These are phyloP conservation scores for Astreopora myriophthalma DNA, from an alignment of 64 coral and sea anemone species.

Conservation along the genomic window DNA sequence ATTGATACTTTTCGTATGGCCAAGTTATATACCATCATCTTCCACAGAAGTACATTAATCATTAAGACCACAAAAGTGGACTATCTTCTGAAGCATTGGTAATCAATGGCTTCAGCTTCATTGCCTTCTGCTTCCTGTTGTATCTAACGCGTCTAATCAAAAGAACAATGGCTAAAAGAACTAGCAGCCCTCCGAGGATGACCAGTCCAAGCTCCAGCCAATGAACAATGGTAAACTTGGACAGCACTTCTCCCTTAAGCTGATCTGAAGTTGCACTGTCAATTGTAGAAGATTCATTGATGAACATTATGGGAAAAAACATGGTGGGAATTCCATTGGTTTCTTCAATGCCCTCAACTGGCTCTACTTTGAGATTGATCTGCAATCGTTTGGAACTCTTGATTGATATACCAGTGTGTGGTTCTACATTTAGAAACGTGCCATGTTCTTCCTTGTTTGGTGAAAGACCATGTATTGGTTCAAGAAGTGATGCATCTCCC, in stretches of 20 bases:
- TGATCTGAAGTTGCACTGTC: constrained; percentile 60
- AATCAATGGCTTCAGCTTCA: background rate
- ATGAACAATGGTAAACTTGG: constrained; percentile 74
- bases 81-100: constrained; percentile 28
- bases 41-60: background rate
- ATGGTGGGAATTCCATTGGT: constrained; percentile 56
- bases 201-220: constrained; percentile 73
- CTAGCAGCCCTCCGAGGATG: constrained; percentile 74
- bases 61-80: constrained; percentile 21
- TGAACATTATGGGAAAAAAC: constrained; percentile 82
- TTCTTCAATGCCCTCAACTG: constrained; percentile 55
- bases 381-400: constrained; percentile 83
- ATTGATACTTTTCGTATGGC: too few species aligned
- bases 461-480: constrained; percentile 67
- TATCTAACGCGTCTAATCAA: constrained; percentile 25
- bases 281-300: constrained; percentile 83
- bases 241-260: constrained; percentile 79
- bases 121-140: constrained; percentile 59
- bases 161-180: constrained; percentile 61
- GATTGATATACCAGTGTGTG: constrained; percentile 80
- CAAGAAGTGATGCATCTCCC: constrained; percentile 52
- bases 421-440: constrained; percentile 86
- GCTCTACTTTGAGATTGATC: constrained; percentile 80
- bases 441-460: constrained; percentile 83
- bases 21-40: too few species aligned